Base-by-base conservation (phyloP, 2,888 invertebrate species). In the Melangyna quadrimaculata region DNA sequence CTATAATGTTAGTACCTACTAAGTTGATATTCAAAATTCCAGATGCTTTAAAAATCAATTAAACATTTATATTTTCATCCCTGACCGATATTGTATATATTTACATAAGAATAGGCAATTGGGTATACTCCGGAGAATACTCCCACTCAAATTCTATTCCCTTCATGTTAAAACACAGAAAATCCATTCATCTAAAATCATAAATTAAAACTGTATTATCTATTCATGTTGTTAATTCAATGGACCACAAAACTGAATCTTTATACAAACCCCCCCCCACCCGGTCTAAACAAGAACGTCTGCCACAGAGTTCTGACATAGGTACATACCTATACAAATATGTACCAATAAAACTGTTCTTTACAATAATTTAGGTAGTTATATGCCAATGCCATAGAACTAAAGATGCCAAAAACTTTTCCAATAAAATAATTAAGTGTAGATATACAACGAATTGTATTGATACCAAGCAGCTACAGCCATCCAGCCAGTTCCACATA, bases 401-500 rank as follows among this genome's bases (percentile, higher is more conserved):
- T 19, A 37, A 19, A 45, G 19, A 17, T 45, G 69, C 8, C 70
- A 55, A 86, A 84, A 86, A 81, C 55, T 81, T 86, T 86, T 51
- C 70, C 73, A 73, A 86, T 86, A 86, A 86, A 86, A 86, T 81
- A 72, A 70, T 81, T 86, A 81, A 81, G 71, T 75, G 67, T 71
- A 61, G 22, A 57, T n/a, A 1, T 10, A 61, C 17, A 24, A 57
- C 1, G 57, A 35, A 35, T 14, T 35, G 19, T 35, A 57, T 57
- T 22, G 57, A 35, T 32, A 32, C 19, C 37, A 19, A n/a, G n/a
- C n/a, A n/a, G n/a, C n/a, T n/a, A n/a, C n/a, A n/a, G n/a, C n/a
- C n/a, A n/a, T n/a, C n/a, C n/a, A n/a, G n/a, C n/a, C n/a, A n/a
- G 12, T 12, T 32, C 10, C 24, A n/a, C n/a, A 22, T 35, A 32